Evolutionary conservation across 2,113 vertebrate genomes (phyloP), one percentile per base, ranked within the genome.

Genomic region (Anarhynchus alexandrinus): DNA sequence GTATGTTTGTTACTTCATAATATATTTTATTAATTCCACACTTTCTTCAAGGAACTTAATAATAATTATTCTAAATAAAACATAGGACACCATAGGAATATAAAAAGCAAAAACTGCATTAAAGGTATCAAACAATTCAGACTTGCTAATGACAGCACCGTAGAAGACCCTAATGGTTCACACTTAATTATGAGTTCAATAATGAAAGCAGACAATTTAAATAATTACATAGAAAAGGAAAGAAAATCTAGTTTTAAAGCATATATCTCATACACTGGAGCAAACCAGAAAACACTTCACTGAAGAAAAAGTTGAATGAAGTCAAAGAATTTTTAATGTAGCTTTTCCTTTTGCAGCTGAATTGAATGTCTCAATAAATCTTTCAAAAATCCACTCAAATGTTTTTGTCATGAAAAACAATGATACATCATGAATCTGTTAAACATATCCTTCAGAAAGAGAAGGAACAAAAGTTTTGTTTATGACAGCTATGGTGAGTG

Each of bases 261-360:
- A 72, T n/a, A 42, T 11, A 45, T 7, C 40, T 27, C 1, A 2
- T 45, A 62, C 34, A 71, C 12, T 9, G 15, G 30, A 85, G 64
- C 13, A 92, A 93, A 95, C 32, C 23, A 88, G 57, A 92, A 92
- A 84, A 38, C 7, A 71, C 9, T 86, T 86, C 32, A 74, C 19
- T 70, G 38, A 94, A 87, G 34, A 83, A 83, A 86, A 95, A 82
- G 54, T 32, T 96, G 62, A 96, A 82, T 74, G 22, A 90, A 88
- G 26, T 80, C 8, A 86, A 93, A 30, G 4, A 72, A 38, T 70
- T 81, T 90, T 93, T 80, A 91, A 91, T 91, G 17, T 15, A 71
- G 22, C 4, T 88, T 87, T 87, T 94, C 6, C 19, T 79, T 84
- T 89, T 3, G 2, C 16, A 84, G 29, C 5, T 73, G 29, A 82